These are phyloP conservation scores for Lagocephalus sceleratus DNA, from an alignment of 2,797 vertebrate species.

Conservation along the genomic window DNA sequence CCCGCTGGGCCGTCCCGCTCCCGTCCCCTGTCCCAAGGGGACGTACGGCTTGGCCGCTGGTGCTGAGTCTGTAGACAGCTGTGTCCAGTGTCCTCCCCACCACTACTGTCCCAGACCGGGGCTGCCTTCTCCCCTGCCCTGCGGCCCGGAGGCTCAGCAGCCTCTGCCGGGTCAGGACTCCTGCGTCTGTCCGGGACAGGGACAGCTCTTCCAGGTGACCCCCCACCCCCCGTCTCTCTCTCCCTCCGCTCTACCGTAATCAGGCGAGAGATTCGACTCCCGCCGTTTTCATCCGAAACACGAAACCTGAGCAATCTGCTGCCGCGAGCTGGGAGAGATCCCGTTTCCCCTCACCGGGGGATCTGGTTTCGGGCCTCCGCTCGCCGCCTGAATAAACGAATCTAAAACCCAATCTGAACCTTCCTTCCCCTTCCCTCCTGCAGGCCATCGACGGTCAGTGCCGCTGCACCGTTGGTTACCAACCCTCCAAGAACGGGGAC, in stretches of 20 bases:
- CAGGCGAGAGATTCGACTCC: too few species aligned
- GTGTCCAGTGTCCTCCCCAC: conserved; percentile 78
- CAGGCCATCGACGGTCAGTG: conserved; percentile 83
- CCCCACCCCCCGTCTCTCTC: not conserved
- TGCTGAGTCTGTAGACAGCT: conserved; percentile 50
- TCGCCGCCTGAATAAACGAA: not conserved
- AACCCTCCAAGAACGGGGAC: conserved; percentile 39
- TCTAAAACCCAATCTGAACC: not conserved
- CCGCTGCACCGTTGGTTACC: conserved; percentile 77
- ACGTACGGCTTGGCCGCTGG: conserved; percentile 72
- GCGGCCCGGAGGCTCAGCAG: conserved; percentile 80
- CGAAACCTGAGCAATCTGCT: conserved; percentile 55
- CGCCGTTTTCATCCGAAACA: conserved; percentile 34
- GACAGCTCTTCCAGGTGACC: conserved; percentile 84
- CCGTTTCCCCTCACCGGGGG: conserved; percentile 40
- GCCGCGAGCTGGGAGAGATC: conserved; percentile 45
- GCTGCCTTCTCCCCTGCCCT: conserved; percentile 75
- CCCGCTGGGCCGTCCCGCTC: conserved; percentile 40
- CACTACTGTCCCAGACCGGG: conserved; percentile 80
- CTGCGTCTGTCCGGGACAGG: conserved; percentile 75
- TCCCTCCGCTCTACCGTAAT: not conserved
- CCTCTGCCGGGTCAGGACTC: conserved; percentile 76
- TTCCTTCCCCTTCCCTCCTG: conserved; percentile 13
- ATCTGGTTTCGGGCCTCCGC: conserved; percentile 62
- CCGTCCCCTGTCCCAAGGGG: conserved; percentile 79